phyloP scores from a whole-genome alignment of 2,797 vertebrate species.

The Chiropotes sagulatus region DNA sequence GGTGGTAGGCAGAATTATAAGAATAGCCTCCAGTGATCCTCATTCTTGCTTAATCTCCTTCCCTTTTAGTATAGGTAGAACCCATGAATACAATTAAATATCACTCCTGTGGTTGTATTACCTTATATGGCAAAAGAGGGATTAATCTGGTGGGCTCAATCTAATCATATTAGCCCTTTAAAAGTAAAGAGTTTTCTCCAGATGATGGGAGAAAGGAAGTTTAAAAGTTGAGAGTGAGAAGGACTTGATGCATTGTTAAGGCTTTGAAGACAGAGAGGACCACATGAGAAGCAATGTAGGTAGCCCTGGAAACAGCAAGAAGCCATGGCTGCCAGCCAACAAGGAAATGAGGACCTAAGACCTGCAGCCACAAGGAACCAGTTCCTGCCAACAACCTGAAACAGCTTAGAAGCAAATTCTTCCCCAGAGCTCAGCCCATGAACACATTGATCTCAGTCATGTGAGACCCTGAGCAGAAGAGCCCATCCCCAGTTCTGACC shows the following conservation, averaged over 20 bases:
- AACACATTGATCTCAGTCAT: neutral
- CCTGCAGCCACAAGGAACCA: neutral
- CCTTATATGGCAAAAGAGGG: neutral
- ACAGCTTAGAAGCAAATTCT: neutral
- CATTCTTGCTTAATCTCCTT: neutral
- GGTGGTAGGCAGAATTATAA: neutral
- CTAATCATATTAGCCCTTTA: neutral
- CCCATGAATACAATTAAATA: neutral
- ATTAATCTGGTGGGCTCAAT: neutral
- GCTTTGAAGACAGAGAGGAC: neutral
- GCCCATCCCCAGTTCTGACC: neutral
- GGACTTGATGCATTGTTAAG: neutral
- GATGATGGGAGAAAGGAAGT: neutral
- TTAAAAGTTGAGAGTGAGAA: neutral
- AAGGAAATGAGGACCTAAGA: neutral
- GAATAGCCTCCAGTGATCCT: neutral
- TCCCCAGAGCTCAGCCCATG: neutral
- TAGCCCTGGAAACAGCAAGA: neutral
- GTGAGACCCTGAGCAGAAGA: neutral
- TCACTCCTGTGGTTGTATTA: neutral
- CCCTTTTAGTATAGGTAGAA: neutral
- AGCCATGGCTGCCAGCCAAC: neutral
- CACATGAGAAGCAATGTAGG: neutral
- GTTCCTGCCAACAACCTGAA: neutral
- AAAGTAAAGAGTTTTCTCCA: neutral